Evolutionary conservation across 53 echinoderm and acorn worm species (phyloP), one percentile per base, ranked within the genome.

Genomic region (Apostichopus leukothele): DNA sequence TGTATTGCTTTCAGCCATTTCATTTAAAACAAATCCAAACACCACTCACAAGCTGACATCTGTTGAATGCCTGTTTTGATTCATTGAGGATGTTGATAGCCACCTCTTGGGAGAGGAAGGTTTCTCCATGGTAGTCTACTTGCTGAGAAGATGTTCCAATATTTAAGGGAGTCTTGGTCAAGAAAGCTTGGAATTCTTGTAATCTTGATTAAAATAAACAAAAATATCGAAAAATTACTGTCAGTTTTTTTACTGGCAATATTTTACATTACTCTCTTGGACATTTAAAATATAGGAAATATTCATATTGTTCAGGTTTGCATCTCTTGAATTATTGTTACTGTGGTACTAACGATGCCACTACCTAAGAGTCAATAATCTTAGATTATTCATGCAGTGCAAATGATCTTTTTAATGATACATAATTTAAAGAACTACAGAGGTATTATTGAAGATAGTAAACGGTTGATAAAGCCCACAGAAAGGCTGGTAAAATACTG

Each of bases 81-180:
- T 98, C 98, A 75, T 98, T 91, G 55, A 96, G 93, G 61, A 95
- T 89, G 71, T 94, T 98, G 21, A 96, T 83, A n/a, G 96, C 96
- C 13, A 98, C 86, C 78, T 94, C 95, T 78, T 95, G 95, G 0
- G 95, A 94, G 26, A 98, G 92, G 92, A 98, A 98, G 51, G 95
- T 96, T 80, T 98, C 93, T 81, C 98, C 96, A 16, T 93, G 91
- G 88, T 92, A 98, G 86, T 98, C 98, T 0, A 93, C 93, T 21
- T 93, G 91, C 52, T 94, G 96, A 7, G 93, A 93, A 51, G 96
- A 91, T 50, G 91, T 89, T 77, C 96, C 98, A 25, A 98, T 96
- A 91, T 92, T 93, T n/a, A 97, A 54, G 12, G 94, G 90, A 0
- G 94, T 91, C 75, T 98, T 98, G 86, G 95, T 98, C 67, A 96